Conservation (phyloP, 2,113 vertebrate genomes). For the Rousettus leschenaultii region DNA sequence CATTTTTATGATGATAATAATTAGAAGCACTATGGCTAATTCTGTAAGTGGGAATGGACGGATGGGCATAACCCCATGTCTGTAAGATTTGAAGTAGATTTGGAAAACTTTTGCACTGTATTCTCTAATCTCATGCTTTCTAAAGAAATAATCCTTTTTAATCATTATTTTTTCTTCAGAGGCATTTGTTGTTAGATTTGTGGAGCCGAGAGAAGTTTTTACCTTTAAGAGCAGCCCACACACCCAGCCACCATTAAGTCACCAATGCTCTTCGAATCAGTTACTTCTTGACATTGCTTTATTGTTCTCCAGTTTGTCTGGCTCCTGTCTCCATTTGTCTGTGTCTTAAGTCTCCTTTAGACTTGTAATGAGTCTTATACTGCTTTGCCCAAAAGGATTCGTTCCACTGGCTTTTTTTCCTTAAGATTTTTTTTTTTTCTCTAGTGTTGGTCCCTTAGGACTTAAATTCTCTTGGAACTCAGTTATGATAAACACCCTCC, state of each 20-base stretch:
- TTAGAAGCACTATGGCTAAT: neutral
- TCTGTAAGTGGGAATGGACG: neutral
- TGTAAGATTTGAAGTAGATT: constrained; percentile 11
- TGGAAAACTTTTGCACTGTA: neutral
- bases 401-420: neutral
- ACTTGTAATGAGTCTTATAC: neutral
- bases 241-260: too few species aligned
- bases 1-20: neutral
- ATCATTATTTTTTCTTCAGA: neutral
- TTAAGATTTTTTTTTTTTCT: neutral
- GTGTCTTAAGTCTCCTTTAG: neutral
- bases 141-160: neutral
- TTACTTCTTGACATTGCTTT: neutral
- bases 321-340: neutral
- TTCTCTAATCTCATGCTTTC: neutral
- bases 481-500: neutral
- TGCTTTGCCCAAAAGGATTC: neutral
- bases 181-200: neutral
- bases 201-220: neutral
- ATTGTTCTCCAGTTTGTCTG: neutral
- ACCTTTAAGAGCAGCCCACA: neutral
- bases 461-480: neutral
- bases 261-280: neutral
- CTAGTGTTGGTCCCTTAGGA: neutral
- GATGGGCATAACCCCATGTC: neutral